Evolutionary conservation across 37 sponge, comb jelly and placozoan genomes (phyloP).

Genomic region (Theonella swinhoei): DNA sequence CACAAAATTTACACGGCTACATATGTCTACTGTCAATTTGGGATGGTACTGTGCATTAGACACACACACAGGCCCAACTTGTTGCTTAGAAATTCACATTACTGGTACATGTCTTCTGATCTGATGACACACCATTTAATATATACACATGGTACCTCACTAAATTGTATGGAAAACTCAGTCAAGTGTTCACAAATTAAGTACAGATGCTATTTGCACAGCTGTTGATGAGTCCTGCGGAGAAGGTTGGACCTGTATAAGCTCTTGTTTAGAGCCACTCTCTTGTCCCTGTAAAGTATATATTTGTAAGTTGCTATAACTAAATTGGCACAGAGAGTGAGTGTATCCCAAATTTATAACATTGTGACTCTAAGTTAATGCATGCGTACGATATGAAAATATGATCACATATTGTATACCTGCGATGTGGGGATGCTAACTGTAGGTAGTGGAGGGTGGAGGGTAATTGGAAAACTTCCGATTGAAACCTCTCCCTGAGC

Average conservation of each 20-base stretch:
- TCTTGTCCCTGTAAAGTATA: background rate
- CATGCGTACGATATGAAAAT: too few relatives aligned
- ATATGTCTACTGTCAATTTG: too few relatives aligned
- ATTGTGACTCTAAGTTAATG: background rate
- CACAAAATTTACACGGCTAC: too few relatives aligned
- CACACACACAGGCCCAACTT: too few relatives aligned
- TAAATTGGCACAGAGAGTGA: too few relatives aligned
- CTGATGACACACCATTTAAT: too few relatives aligned
- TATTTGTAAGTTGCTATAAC: background rate
- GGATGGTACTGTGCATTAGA: too few relatives aligned
- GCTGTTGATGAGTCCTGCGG: background rate
- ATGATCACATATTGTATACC: slow-evolving; percentile 9
- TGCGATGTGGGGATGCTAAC: slow-evolving; percentile 6
- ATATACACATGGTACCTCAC: too few relatives aligned
- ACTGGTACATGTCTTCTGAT: too few relatives aligned
- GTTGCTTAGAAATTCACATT: too few relatives aligned
- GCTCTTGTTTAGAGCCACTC: background rate
- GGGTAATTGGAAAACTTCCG: slow-evolving; percentile 26
- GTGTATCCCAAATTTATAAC: too few relatives aligned
- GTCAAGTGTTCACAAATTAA: background rate
- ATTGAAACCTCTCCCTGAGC: background rate
- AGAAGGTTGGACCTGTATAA: background rate
- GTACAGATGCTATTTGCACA: background rate
- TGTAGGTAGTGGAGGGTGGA: slow-evolving; percentile 42
- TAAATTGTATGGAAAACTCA: too few relatives aligned